phyloP scores from a whole-genome alignment of 1,140 invertebrate species.

The Temnothorax longispinosus region DNA sequence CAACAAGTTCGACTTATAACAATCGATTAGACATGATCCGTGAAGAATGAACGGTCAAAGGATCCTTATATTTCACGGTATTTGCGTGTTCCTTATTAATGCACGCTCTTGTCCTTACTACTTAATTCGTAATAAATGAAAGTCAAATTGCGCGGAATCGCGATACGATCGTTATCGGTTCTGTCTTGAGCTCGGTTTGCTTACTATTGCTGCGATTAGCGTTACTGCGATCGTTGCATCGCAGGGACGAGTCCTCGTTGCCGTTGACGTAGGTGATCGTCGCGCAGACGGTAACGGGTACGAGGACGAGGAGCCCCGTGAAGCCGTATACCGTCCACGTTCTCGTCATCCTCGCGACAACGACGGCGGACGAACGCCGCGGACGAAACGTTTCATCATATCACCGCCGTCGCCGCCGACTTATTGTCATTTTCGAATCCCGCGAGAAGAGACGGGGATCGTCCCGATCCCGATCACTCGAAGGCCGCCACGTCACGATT shows the following conservation, averaged over 20 bases:
- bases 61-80: background rate
- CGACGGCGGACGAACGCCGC: conserved; percentile 50
- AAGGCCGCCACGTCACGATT: background rate
- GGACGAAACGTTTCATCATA: conserved; percentile 58
- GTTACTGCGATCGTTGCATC: conserved; percentile 65
- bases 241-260: conserved; percentile 58
- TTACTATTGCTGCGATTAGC: conserved; percentile 39
- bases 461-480: conserved; percentile 2
- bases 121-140: conserved; percentile 6
- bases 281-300: conserved; percentile 74
- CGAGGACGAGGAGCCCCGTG: conserved; percentile 71
- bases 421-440: conserved; percentile 61
- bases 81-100: background rate
- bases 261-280: conserved; percentile 67
- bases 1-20: background rate
- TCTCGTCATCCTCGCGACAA: conserved; percentile 69
- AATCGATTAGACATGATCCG: conserved; percentile 16
- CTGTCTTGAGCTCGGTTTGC: background rate
- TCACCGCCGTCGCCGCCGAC: background rate
- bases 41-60: background rate
- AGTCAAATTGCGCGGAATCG: background rate
- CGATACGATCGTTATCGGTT: background rate
- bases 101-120: too few species aligned
- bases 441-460: conserved; percentile 2
- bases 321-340: conserved; percentile 71